Base-by-base conservation (phyloP, 1,140 invertebrate species). In the Cherax quadricarinatus region DNA sequence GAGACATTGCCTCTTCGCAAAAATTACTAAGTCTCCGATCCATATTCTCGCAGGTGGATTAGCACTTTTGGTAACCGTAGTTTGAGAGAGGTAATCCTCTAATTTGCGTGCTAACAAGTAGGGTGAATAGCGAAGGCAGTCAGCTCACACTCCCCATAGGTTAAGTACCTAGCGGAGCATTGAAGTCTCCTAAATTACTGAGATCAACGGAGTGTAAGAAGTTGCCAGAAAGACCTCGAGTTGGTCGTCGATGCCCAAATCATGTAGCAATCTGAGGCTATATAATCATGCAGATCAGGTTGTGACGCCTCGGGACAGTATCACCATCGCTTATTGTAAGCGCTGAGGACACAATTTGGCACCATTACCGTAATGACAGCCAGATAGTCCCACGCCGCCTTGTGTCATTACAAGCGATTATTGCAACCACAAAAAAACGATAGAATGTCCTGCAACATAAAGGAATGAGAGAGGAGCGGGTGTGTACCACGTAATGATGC, bases 271-370 rank as follows among this genome's bases (percentile, higher is more conserved):
- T 75, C 70, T 75, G n/a, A 7, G 21, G 6, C 24, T 30, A 75
- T 75, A n/a, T 30, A 75, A 75, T 75, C 70, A 75, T 41, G 70
- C 70, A 75, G 24, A 75, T 75, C 70, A 75, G 70, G 70, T 75
- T 75, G n/a, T 30, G 70, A n/a, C 18, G 62, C 62, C 18, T 7
- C 62, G 14, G 62, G 62, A 21, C 1, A 66, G 18, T 66, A 66
- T 66, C 62, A 66, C 21, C 62, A 21, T 66, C 62, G 62, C 5
- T 66, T 66, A 21, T 18, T 66, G 62, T n/a, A 66, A 66, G 14
- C 62, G 10, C 14, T 3, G 6, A n/a, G 70, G 70, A 21, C 70
- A 41, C 70, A 75, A 75, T 75, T 75, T 75, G 70, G 70, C 24
- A 75, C 70, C 30, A 75, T 75, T 75, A 75, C 70, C 3, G 6